Conservation (phyloP, 2,113 vertebrate species). For the Lasiurus cinereus region DNA sequence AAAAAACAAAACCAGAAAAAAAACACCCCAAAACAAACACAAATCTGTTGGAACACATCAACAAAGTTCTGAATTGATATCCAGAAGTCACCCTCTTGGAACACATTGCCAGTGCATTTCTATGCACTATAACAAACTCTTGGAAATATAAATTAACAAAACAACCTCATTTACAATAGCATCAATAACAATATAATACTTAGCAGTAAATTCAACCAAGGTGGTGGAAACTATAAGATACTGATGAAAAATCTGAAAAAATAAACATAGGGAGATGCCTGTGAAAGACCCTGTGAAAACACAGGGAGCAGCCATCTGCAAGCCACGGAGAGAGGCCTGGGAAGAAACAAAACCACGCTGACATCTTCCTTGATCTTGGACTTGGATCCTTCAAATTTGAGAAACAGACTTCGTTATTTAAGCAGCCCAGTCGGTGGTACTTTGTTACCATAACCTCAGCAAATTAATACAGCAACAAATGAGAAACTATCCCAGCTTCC, state of each 20-base stretch:
- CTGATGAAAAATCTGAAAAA: not conserved
- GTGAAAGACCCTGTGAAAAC: not conserved
- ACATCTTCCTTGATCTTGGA: not conserved
- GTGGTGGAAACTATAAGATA: not conserved
- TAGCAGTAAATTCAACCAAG: not conserved
- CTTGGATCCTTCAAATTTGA: not conserved
- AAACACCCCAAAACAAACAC: too few species aligned
- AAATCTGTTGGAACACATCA: not conserved
- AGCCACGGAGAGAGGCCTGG: not conserved
- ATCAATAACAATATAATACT: not conserved
- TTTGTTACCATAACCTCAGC: not conserved
- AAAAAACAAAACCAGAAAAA: not conserved
- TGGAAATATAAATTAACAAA: not conserved
- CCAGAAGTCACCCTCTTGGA: not conserved
- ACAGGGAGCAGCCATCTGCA: not conserved
- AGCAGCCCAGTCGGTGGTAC: not conserved
- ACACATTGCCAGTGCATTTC: not conserved
- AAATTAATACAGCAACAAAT: not conserved
- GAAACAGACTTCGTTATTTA: not conserved
- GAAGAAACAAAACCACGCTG: not conserved
- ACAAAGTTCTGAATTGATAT: not conserved
- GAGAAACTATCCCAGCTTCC: not conserved
- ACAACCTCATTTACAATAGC: not conserved
- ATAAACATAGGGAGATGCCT: not conserved
- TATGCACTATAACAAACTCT: not conserved